phyloP scores from a whole-genome alignment of 2,113 vertebrate species.

The Anser brachyrhynchus region DNA sequence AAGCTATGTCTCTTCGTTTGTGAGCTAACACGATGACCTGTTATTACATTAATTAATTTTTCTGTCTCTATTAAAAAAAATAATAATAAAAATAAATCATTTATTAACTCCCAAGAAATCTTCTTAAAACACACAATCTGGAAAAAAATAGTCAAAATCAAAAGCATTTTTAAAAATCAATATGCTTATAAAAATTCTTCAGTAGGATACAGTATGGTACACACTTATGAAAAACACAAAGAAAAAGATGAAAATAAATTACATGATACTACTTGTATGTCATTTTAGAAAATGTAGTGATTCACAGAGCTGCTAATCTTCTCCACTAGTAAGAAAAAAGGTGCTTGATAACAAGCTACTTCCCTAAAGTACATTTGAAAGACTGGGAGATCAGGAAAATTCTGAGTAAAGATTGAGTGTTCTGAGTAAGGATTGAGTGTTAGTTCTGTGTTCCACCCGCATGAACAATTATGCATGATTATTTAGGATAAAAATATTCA shows the following conservation, averaged over 20 bases:
- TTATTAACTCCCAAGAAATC: background rate
- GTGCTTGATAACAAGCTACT: background rate
- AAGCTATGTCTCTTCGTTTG: background rate
- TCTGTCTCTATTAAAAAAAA: background rate
- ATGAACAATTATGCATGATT: background rate
- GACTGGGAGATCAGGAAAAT: background rate
- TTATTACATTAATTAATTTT: background rate
- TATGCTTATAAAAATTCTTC: background rate
- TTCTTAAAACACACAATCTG: background rate
- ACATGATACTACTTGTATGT: background rate
- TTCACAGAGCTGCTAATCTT: background rate
- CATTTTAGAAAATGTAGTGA: background rate
- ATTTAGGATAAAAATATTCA: background rate
- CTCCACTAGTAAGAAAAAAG: background rate
- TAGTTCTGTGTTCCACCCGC: background rate
- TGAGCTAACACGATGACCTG: background rate
- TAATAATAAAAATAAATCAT: background rate
- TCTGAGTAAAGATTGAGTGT: background rate
- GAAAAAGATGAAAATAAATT: background rate
- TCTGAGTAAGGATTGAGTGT: no score
- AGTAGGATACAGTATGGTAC: background rate
- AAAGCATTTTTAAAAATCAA: background rate
- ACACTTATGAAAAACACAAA: background rate
- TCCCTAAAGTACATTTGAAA: background rate
- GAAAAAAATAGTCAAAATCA: background rate